Conservation (phyloP, 2,888 invertebrate species). For the Uropetala carovei region DNA sequence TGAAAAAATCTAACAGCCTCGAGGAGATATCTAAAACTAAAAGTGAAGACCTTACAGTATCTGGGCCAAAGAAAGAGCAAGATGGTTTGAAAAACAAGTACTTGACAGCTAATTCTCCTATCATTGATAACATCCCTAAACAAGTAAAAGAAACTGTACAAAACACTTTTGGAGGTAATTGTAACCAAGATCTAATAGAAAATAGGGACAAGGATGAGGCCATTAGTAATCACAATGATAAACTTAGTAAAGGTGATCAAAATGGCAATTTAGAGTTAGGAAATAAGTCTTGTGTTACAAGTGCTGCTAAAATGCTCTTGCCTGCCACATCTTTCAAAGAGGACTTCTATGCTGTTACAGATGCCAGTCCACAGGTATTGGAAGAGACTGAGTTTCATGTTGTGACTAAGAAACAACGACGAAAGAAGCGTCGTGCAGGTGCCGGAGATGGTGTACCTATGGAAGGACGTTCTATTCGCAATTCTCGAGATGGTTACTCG, state of each 20-base stretch:
- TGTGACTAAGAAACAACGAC: conserved; percentile 89
- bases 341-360: conserved; percentile 58
- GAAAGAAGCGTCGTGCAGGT: conserved; percentile 82
- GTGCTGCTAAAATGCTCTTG: not conserved
- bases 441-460: conserved; percentile 68
- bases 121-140: not conserved
- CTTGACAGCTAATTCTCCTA: not conserved
- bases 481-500: conserved; percentile 10
- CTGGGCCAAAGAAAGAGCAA: not conserved
- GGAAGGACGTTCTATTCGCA: conserved; percentile 45
- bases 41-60: conserved; percentile 82
- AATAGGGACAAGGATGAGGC: conserved; percentile 39
- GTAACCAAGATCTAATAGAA: not conserved
- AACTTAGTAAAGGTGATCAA: conserved; percentile 1
- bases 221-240: conserved; percentile 16
- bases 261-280: conserved; percentile 2
- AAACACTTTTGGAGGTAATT: not conserved
- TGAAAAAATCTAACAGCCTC: conserved; percentile 86
- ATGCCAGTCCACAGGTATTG: conserved; percentile 61
- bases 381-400: conserved; percentile 83
- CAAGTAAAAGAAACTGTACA: not conserved
- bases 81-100: not conserved
- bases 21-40: conserved; percentile 89
- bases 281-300: not conserved
- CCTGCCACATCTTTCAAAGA: conserved; percentile 55